Evolutionary conservation across 2,888 invertebrate species (phyloP), one percentile per base, ranked within the genome.

Genomic region (Chromoteleia sp.): DNA sequence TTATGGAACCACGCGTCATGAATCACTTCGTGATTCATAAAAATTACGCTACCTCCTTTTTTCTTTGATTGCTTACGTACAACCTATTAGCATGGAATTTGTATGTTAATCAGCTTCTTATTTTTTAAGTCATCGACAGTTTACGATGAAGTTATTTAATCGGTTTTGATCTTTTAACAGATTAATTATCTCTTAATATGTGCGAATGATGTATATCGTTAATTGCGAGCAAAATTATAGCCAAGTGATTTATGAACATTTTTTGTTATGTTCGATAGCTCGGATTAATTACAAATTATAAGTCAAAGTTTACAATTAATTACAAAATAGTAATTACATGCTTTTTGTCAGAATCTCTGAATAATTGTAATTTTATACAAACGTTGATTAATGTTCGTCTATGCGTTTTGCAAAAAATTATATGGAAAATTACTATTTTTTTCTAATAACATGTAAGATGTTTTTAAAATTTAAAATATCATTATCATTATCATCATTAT

Each of bases 21-120:
- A 70, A 48, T 68, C 68, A 68, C 19, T 68, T 6, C 25, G 43
- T 43, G 68, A 68, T 68, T 68, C 56, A 56, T 45, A 56, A 68
- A 68, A 68, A 68, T 33, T 52, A 25, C 52, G 39, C 36, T 65
- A 8, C 12, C 8, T 56, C 19, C 25, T 73, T 73, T 39, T 10
- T 48, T 21, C 14, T 39, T 14, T 8, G 43, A 33, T 12, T 10
- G 15, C 21, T 70, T 70, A 70, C 41, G 50, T 50, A 8, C 21
- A 50, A 65, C 10, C 50, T 36, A 50, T 65, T 65, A 65, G 7
- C 65, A 39, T 50, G 63, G 48, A 65, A 50, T 65, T 50, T 36
- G 33, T 48, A 63, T 48, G 63, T 30, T 43, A 63, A 63, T 63
- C 48, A n/a, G 19, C 48, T 48, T 48, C 33, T 63, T 48, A 19